A percentile compares a stretch with the other conserved stretches of the same genome.
Conservation (phyloP, 2,797 vertebrate genomes). For the Chrysolophus pictus region DNA sequence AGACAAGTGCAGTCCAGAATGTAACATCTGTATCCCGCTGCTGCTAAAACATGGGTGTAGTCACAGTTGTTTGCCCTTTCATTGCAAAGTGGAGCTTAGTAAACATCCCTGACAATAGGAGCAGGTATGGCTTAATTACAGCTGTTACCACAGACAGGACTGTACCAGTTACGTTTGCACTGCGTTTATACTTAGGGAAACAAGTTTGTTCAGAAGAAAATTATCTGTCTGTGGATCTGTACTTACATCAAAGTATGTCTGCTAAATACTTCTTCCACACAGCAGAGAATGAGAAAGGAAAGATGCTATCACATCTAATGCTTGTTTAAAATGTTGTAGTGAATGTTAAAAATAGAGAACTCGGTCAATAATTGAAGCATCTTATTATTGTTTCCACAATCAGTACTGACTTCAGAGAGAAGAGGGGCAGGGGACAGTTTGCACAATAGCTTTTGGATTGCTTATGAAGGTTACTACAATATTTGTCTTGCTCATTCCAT, state of each 20-base stretch:
- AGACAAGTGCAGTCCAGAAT: background rate
- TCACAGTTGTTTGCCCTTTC: constrained; percentile 1
- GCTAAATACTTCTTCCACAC: background rate
- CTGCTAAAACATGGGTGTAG: constrained; percentile 41
- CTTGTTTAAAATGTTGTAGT: constrained; percentile 14
- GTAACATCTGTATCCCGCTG: constrained; percentile 49
- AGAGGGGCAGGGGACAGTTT: background rate
- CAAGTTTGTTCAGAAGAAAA: constrained; percentile 56
- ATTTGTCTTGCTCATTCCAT: constrained; percentile 62
- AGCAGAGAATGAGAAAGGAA: constrained; percentile 6
- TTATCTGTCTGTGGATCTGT: constrained; percentile 38
- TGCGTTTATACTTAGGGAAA: constrained; percentile 39
- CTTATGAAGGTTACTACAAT: constrained; percentile 55
- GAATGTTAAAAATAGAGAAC: background rate
- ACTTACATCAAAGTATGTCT: constrained; percentile 28
- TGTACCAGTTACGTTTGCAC: constrained; percentile 34
- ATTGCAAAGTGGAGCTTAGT: background rate
- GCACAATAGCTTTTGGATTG: background rate
- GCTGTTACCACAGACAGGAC: constrained; percentile 29
- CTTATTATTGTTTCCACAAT: background rate
- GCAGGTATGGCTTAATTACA: constrained; percentile 58
- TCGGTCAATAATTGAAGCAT: background rate
- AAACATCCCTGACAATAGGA: constrained; percentile 42
- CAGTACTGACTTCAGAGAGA: background rate
- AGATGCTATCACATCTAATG: background rate